A percentile compares a stretch with the other conserved stretches of the same genome.
phyloP scores from a whole-genome alignment of 2,113 vertebrate species.

The Podiceps cristatus region DNA sequence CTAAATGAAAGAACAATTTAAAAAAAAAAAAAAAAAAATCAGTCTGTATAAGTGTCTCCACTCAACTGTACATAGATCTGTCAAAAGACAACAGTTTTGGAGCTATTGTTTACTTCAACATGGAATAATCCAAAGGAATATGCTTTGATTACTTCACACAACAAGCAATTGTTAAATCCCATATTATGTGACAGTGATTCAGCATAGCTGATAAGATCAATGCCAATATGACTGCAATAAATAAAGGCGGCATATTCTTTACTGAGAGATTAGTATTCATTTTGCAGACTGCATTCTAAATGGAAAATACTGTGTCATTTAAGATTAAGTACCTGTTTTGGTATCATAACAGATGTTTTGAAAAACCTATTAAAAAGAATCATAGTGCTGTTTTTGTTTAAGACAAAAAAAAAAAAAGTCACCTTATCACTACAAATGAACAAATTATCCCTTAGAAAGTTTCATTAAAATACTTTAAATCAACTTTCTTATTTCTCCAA shows the following conservation, averaged over 20 bases:
- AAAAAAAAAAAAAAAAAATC: not conserved
- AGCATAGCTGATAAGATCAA: not conserved
- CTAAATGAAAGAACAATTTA: not conserved
- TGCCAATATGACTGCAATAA: slow-evolving; percentile 1
- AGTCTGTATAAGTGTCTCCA: not conserved
- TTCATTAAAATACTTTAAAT: not conserved
- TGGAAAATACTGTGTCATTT: slow-evolving; percentile 34
- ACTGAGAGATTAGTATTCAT: slow-evolving; percentile 22
- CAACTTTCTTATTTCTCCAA: not conserved
- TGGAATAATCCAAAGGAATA: not conserved
- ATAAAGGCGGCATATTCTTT: slow-evolving; percentile 6
- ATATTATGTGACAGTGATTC: not conserved
- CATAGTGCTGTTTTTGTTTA: slow-evolving; percentile 25
- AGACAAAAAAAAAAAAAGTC: not conserved
- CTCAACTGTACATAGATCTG: not conserved
- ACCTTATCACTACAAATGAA: not conserved
- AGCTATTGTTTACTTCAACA: not conserved
- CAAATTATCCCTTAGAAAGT: not conserved
- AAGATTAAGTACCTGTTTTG: slow-evolving; percentile 46
- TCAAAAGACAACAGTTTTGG: not conserved
- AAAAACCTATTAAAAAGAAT: slow-evolving; percentile 57
- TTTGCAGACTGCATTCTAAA: slow-evolving; percentile 26
- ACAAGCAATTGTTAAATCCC: not conserved
- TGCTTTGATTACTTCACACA: not conserved
- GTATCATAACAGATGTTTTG: slow-evolving; percentile 43